These are phyloP conservation scores for Alcedo quadribrachys DNA, from an alignment of 2,797 vertebrate genomes.

Conservation along the genomic window DNA sequence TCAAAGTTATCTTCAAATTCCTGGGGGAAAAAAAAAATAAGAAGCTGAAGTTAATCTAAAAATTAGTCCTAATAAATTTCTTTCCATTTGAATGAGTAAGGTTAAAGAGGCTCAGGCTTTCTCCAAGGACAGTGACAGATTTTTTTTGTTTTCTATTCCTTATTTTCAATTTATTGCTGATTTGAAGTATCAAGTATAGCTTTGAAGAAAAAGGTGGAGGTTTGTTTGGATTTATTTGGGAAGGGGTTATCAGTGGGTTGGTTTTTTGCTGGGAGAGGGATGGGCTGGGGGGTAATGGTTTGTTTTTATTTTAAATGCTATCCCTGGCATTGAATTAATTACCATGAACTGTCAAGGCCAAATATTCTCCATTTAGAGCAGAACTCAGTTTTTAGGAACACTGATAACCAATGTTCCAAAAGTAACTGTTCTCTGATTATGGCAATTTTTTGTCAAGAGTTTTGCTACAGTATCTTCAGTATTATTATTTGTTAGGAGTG, in stretches of 20 bases:
- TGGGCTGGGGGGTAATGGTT: background rate
- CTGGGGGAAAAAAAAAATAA: constrained; percentile 67
- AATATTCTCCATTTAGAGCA: background rate
- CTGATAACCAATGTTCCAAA: background rate
- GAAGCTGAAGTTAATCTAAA: background rate
- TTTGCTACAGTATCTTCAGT: background rate
- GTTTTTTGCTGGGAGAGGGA: too few relatives aligned
- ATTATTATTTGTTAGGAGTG: background rate
- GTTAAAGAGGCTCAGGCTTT: background rate
- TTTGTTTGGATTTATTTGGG: background rate
- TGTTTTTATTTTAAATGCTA: background rate
- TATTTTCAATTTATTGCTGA: background rate
- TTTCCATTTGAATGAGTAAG: background rate
- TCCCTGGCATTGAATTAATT: background rate
- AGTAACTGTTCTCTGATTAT: background rate
- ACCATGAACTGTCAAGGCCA: background rate
- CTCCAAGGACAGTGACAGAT: background rate
- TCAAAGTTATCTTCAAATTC: constrained; percentile 99
- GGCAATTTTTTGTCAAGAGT: background rate
- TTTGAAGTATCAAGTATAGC: background rate
- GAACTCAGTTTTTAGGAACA: background rate
- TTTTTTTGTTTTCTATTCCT: background rate
- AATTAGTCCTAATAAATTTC: background rate
- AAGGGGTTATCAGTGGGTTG: too few relatives aligned
- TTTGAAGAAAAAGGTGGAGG: background rate